Base-by-base conservation (phyloP, 2,888 invertebrate genomes). In the Tortrix viridana region DNA sequence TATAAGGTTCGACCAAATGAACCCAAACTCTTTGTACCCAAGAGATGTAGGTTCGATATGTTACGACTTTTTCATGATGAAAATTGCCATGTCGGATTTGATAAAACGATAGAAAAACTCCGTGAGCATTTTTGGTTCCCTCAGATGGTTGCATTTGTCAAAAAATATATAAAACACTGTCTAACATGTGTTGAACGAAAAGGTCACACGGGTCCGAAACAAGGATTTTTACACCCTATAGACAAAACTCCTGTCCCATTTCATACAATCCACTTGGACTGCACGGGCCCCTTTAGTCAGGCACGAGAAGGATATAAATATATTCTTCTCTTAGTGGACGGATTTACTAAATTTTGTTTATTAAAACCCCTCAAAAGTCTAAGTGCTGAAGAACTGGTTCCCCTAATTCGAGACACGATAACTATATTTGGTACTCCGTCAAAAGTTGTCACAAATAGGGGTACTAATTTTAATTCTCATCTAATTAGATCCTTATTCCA, bases 331-430 rank as follows among this genome's bases (percentile, higher is more conserved):
- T n/a, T 73, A 2, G 20, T 79, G 0, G 76, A 76, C 49, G 73
- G 73, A 0, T 77, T 76, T 62, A 79, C 77, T 0, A 79, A 79
- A 61, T 77, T 72, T 58, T 71, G 69, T 62, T 14, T 75, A 1
- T 16, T 77, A 3, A 74, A 72, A 66, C 69, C 72, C 0, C 54
- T 77, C 1, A 75, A 73, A 70, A 72, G 54, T 5, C 12, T 77
- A 4, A 64, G 4, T 23, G 49, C 54, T 0, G 16, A 49, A 0
- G 76, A 77, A 66, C 12, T 74, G 1, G 9, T 74, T 0, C n/a
- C n/a, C n/a, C n/a, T 67, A 1, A 48, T 75, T 5, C 46, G 74
- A 3, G 44, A 44, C 5, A 9, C 20, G 2, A 9, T 44, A 1
- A 9, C 44, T 9, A 1, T 44, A 9, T 44, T 44, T 44, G 50